A percentile compares a stretch with the other conserved stretches of the same genome.
Conservation (phyloP, 2,888 invertebrate species). For the Pachycephus smyrnensis region DNA sequence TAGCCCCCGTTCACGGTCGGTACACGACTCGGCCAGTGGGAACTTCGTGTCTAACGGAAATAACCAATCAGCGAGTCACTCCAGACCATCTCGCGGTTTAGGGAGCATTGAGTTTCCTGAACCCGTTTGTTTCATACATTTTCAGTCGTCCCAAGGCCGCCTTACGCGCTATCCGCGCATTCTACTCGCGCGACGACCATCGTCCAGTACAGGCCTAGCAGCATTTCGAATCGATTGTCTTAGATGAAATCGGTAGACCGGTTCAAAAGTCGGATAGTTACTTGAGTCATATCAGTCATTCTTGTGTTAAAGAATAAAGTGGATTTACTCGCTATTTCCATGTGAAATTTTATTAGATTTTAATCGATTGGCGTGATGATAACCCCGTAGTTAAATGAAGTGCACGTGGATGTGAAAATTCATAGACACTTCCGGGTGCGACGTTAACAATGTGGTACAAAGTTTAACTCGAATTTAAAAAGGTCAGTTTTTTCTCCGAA, state of each 20-base stretch:
- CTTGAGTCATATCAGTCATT: neutral
- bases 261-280: neutral
- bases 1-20: constrained; percentile 1
- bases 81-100: constrained; percentile 36
- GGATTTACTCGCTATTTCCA: neutral
- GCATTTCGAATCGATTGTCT: neutral
- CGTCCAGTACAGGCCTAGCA: neutral
- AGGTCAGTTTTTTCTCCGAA: neutral
- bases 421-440: neutral
- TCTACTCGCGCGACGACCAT: neutral
- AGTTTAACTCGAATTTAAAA: neutral
- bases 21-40: constrained; percentile 40
- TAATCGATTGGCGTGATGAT: neutral
- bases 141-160: constrained; percentile 58
- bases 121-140: constrained; percentile 38
- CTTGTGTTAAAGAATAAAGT: neutral
- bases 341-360: neutral
- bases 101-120: constrained; percentile 51
- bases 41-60: constrained; percentile 47
- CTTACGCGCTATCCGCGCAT: constrained; percentile 14
- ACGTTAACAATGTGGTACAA: neutral
- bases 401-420: neutral
- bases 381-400: neutral
- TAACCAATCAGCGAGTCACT: constrained; percentile 42
- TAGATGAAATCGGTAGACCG: neutral